Evolutionary conservation across 2,113 vertebrate genomes (phyloP).

Genomic region (Scomber colias): DNA sequence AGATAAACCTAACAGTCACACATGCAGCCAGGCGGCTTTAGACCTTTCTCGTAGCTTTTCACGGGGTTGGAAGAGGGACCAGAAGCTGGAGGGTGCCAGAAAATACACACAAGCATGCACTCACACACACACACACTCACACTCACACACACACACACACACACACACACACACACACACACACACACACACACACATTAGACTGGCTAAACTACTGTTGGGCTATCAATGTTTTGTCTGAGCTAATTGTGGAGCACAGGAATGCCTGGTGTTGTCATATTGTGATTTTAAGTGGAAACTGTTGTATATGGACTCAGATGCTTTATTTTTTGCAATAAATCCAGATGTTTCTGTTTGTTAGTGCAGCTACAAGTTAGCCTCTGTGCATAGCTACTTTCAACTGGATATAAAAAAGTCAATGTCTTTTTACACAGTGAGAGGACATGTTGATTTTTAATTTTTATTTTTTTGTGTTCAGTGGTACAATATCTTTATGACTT

Average conservation of each 20-base stretch:
- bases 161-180: conserved; percentile 14
- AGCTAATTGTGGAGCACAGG: conserved; percentile 2
- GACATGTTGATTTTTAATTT: background rate
- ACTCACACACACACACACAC: conserved; percentile 4
- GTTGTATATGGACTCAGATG: background rate
- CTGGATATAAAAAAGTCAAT: background rate
- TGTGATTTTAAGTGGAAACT: background rate
- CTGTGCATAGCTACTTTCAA: background rate
- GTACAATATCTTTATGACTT: background rate
- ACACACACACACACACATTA: conserved; percentile 11
- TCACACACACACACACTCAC: background rate
- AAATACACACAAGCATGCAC: background rate
- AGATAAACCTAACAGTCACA: conserved; percentile 66
- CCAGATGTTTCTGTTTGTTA: conserved; percentile 17
- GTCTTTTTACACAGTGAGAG: background rate
- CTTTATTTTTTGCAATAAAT: conserved; percentile 7
- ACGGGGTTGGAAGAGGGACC: conserved; percentile 14
- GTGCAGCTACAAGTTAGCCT: background rate
- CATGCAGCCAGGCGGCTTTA: conserved; percentile 39
- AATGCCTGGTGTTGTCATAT: background rate
- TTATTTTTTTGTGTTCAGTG: background rate
- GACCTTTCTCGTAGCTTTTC: conserved; percentile 40
- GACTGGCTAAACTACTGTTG: conserved; percentile 15
- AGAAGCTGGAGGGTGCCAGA: conserved; percentile 33
- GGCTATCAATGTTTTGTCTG: conserved; percentile 14